These are phyloP conservation scores for Chrysopa pallens DNA, from an alignment of 1,140 invertebrate species.

Conservation along the genomic window DNA sequence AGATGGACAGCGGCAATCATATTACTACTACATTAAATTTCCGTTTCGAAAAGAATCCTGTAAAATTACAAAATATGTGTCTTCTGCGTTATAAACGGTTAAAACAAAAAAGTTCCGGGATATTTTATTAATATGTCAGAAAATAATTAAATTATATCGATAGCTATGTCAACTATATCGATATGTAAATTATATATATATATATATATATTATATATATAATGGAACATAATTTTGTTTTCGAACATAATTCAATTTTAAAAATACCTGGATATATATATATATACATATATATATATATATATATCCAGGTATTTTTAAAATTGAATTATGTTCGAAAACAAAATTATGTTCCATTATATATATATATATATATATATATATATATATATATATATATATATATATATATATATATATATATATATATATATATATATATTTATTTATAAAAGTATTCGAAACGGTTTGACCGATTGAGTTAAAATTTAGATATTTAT, in stretches of 20 bases:
- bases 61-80: no score
- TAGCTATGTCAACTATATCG: no score
- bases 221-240: neutral
- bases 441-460: neutral
- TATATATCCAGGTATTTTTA: neutral
- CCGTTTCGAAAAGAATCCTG: no score
- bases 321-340: neutral
- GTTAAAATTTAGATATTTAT: neutral
- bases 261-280: neutral
- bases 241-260: neutral
- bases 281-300: neutral
- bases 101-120: no score
- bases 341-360: neutral
- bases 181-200: neutral
- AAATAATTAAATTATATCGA: no score
- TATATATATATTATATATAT: neutral
- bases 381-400: neutral
- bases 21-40: no score
- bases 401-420: conserved; percentile 3
- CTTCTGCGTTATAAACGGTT: no score
- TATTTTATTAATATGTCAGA: no score
- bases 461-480: neutral
- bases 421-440: conserved; percentile 4
- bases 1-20: no score
- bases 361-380: conserved; percentile 1